Conservation (phyloP, 2,113 vertebrate species). For the Atractosteus spatula region DNA sequence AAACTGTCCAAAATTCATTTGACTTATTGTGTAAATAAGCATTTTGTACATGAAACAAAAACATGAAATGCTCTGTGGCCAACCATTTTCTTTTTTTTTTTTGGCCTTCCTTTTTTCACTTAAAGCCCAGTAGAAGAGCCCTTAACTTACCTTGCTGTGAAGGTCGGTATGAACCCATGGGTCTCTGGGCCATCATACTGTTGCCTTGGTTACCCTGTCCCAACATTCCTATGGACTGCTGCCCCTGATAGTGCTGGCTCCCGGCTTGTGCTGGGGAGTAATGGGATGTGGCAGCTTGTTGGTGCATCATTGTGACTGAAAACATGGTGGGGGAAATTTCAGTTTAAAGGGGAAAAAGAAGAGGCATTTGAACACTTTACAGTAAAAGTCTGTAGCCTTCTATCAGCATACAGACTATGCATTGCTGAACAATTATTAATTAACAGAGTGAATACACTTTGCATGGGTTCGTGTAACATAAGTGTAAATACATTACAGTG, state of each 20-base stretch:
- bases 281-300: slow-evolving; percentile 84
- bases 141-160: slow-evolving; percentile 84
- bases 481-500: no score
- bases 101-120: neutral
- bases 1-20: no score
- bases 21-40: no score
- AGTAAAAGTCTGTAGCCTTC: no score
- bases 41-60: no score
- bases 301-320: slow-evolving; percentile 93
- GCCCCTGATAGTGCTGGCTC: slow-evolving; percentile 88
- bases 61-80: no score
- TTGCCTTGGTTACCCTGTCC: slow-evolving; percentile 83
- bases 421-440: neutral
- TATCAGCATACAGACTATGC: slow-evolving; percentile 8
- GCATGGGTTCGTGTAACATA: no score
- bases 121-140: neutral
- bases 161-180: slow-evolving; percentile 85
- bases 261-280: slow-evolving; percentile 81
- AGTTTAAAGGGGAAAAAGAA: slow-evolving; percentile 31
- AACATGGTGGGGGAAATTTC: slow-evolving; percentile 41
- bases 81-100: no score
- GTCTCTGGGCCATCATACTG: slow-evolving; percentile 85
- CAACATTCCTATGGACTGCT: slow-evolving; percentile 87
- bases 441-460: no score
- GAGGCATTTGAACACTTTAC: no score